phyloP scores from a whole-genome alignment of 2,888 invertebrate species.

The Unio pictorum region DNA sequence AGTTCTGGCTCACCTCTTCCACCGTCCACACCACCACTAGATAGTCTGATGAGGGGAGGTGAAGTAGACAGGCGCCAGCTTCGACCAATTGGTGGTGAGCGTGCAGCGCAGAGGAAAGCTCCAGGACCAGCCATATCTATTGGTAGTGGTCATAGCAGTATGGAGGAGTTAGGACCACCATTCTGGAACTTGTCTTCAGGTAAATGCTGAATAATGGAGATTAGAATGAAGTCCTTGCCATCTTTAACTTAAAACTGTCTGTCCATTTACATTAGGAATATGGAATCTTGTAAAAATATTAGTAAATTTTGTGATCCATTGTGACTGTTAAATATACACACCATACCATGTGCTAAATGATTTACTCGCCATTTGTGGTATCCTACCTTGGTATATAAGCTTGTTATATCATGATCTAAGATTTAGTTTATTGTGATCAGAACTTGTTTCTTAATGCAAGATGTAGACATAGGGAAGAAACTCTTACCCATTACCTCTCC shows the following conservation, averaged over 20 bases:
- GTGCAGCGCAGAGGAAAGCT: slow-evolving; percentile 59
- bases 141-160: slow-evolving; percentile 6
- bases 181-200: slow-evolving; percentile 44
- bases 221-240: neutral
- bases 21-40: slow-evolving; percentile 43
- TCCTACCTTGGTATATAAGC: too few relatives aligned
- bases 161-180: slow-evolving; percentile 28
- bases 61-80: slow-evolving; percentile 62
- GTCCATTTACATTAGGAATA: neutral
- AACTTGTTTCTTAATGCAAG: too few relatives aligned
- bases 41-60: slow-evolving; percentile 31
- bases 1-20: slow-evolving; percentile 49
- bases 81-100: slow-evolving; percentile 72
- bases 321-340: neutral
- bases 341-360: neutral
- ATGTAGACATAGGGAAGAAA: too few relatives aligned
- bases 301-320: neutral
- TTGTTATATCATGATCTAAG: too few relatives aligned
- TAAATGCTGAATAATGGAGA: slow-evolving; percentile 4
- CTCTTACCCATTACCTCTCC: too few relatives aligned
- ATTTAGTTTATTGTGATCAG: too few relatives aligned
- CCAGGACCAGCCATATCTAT: slow-evolving; percentile 26
- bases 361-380: too few relatives aligned
- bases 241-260: neutral
- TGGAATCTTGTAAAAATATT: neutral